These are phyloP conservation scores for Pogonophryne albipinna DNA, from an alignment of 2,797 vertebrate genomes.

Conservation along the genomic window DNA sequence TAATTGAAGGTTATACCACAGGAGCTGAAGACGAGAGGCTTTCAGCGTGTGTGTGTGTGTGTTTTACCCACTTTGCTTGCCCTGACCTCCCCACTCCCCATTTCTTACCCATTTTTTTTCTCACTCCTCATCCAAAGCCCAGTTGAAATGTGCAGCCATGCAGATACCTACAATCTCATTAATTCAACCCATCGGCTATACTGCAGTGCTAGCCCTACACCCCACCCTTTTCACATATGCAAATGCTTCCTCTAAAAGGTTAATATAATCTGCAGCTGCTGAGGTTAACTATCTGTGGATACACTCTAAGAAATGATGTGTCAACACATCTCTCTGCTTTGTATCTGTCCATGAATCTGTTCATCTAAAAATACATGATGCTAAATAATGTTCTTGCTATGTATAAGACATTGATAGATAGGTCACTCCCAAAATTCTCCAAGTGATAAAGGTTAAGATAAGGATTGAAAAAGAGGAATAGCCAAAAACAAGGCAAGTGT, in stretches of 20 bases:
- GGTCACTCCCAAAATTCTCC: background rate
- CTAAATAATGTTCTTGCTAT: background rate
- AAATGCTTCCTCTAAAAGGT: slow-evolving; percentile 77
- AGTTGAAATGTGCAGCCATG: slow-evolving; percentile 84
- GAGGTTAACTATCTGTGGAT: slow-evolving; percentile 72
- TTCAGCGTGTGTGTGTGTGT: slow-evolving; percentile 48
- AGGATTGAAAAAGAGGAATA: background rate
- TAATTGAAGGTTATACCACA: slow-evolving; percentile 83
- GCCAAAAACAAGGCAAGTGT: too few species aligned
- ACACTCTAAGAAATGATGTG: slow-evolving; percentile 58
- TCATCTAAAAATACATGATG: background rate
- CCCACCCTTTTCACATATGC: slow-evolving; percentile 54
- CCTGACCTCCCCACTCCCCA: slow-evolving; percentile 57
- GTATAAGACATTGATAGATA: slow-evolving; percentile 3
- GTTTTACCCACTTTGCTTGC: slow-evolving; percentile 50
- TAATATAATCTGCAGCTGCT: slow-evolving; percentile 77
- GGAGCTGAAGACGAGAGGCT: slow-evolving; percentile 70
- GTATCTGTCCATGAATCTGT: slow-evolving; percentile 13
- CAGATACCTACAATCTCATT: slow-evolving; percentile 84
- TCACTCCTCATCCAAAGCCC: slow-evolving; percentile 63
- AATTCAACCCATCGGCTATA: slow-evolving; percentile 80
- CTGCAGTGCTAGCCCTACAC: slow-evolving; percentile 59
- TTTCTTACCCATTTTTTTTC: slow-evolving; percentile 41
- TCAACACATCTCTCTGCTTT: slow-evolving; percentile 49
- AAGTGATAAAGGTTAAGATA: background rate